A percentile compares a stretch with the other conserved stretches of the same genome.
Evolutionary conservation across 2,797 vertebrate genomes (phyloP).

Genomic region (Cryptoprocta ferox): DNA sequence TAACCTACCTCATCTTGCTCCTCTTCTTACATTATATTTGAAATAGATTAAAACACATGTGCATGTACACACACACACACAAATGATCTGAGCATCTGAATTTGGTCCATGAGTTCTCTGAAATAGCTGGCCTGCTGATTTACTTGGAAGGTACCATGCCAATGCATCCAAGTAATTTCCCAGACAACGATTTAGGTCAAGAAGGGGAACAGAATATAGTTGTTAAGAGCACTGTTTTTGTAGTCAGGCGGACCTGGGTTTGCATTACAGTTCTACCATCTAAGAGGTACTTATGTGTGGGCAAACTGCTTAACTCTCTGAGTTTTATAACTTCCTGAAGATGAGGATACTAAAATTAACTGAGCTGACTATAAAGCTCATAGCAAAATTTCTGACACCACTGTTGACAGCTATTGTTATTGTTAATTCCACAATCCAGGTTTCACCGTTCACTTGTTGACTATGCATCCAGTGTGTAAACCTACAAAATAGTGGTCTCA

Average conservation of each 20-base stretch:
- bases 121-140: neutral
- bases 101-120: neutral
- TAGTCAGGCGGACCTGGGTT: neutral
- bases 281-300: neutral
- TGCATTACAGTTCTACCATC: neutral
- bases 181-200: neutral
- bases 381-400: neutral
- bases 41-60: neutral
- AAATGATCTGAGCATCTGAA: neutral
- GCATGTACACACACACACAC: no score
- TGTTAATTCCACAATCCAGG: neutral
- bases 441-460: neutral
- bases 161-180: neutral
- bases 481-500: neutral
- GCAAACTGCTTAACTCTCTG: neutral
- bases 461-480: neutral
- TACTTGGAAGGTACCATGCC: neutral
- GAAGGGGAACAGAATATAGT: neutral
- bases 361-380: neutral
- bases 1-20: neutral
- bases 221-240: neutral
- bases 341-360: neutral
- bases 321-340: neutral
- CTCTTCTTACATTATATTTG: neutral
- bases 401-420: neutral